Evolutionary conservation across 2,888 invertebrate genomes (phyloP).

Genomic region (Callyntrura guangdongensis): DNA sequence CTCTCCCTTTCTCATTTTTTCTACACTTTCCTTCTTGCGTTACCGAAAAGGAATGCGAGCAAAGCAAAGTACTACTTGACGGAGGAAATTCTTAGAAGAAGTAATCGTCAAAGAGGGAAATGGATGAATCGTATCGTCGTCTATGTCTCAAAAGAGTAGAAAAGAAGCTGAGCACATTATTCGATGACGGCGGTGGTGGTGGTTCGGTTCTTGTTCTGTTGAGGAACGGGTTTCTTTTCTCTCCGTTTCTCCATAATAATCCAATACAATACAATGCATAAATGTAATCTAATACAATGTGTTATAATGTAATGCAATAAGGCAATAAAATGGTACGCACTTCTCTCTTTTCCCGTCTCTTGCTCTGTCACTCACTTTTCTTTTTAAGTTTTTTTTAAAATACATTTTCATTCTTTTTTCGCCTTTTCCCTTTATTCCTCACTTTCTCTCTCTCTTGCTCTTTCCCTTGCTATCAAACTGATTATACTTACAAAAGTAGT

Average conservation of each 20-base stretch:
- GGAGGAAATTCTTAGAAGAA: conserved; percentile 39
- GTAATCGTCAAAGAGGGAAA: conserved; percentile 48
- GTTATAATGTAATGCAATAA: conserved; percentile 79
- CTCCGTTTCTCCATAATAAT: conserved; percentile 55
- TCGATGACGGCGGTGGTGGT: not conserved
- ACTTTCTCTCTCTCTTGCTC: not conserved
- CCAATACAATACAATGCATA: conserved; percentile 80
- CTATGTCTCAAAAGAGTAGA: conserved; percentile 6
- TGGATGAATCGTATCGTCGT: conserved; percentile 36
- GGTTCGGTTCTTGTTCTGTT: conserved; percentile 21
- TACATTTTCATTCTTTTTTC: conserved; percentile 32
- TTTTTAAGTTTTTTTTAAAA: conserved; percentile 42
- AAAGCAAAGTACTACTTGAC: not conserved
- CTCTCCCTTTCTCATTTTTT: not conserved
- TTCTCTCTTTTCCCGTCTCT: conserved; percentile 52
- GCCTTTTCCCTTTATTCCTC: not conserved
- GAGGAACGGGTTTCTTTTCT: not conserved
- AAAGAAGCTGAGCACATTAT: conserved; percentile 10
- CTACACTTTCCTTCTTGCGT: conserved; percentile 20
- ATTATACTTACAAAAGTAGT: conserved; percentile 10
- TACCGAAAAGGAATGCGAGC: not conserved
- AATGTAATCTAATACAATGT: conserved; percentile 79
- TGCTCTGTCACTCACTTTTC: conserved; percentile 49
- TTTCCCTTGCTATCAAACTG: not conserved
- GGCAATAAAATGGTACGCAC: conserved; percentile 78